Base-by-base conservation (phyloP, 2,113 vertebrate genomes). In the Clupea harengus region DNA sequence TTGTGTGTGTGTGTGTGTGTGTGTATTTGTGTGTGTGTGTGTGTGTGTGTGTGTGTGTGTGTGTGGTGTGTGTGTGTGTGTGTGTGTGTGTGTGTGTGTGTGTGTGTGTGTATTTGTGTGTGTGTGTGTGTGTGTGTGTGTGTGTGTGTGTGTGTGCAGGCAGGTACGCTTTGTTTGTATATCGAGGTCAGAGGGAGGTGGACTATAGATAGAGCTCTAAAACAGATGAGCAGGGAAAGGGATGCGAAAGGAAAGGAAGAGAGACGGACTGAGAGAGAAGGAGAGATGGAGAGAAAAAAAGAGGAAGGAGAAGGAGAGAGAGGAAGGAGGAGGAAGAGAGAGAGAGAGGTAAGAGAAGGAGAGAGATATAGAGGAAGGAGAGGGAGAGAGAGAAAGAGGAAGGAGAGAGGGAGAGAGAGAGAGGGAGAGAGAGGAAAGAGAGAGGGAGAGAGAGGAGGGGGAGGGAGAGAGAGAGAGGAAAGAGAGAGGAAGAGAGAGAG, bases 111-210 rank as follows among this genome's bases (percentile, higher is more conserved):
- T 57, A 15, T 57, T 11, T 57, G 54, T 57, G 54, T 57, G 54
- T 57, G 54, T 57, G 54, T 57, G 54, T 57, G 54, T 57, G 54
- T 57, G 54, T 57, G 54, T 57, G 54, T 57, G 64, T 72, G n/a
- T 72, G 64, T 72, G 64, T 25, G n/a, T 25, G 60, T n/a, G n/a
- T n/a, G n/a, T n/a, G n/a, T n/a, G 64, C n/a, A 25, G 7, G 67
- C 67, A 75, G 28, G 67, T 75, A 75, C 10, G 67, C 13, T 75
- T 75, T 75, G 67, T 75, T 75, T 75, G 67, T 75, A 75, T 9
- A 75, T 32, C 67, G 67, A 75, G 67, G 67, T 75, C 67, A 75
- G 67, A 32, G 32, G 67, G 67, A 39, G 67, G 13, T 32, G 67
- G 25, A 39, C 28, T 75, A 75, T 15, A 75, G 67, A 75, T 75